Base-by-base conservation (phyloP, 2,797 vertebrate species). In the Lindbergichthys nudifrons region DNA sequence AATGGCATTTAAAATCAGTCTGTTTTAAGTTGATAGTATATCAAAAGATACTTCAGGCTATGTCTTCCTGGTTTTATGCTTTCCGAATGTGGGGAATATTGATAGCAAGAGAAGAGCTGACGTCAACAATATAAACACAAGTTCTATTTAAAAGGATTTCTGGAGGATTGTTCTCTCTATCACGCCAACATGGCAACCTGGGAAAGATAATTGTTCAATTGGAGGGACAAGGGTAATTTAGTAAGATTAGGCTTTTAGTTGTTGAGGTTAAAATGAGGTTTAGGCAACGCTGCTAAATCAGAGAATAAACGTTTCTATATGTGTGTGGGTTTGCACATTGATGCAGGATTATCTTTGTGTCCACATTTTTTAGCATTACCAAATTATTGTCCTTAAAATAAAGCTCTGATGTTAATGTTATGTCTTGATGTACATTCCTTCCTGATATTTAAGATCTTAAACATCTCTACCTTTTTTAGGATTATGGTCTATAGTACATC, bases 201-300 rank as follows among this genome's bases (percentile, higher is more conserved):
- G 7, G 32, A 32, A 32, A 32, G 32, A 32, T 32, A 32, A 32
- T 2, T 5, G 32, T 32, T 32, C 7, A 32, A 8, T 32, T 32
- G 32, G 32, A 32, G 32, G 54, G 42, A 43, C 26, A 58, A 73
- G 58, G 70, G 73, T 79, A 56, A 73, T 39, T 73, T 56, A 51
- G 62, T 82, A 10, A 54, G 59, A 66, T 77, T 69, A 77, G 62
- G 21, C 30, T 58, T 64, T 5, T 21, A 19, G 12, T 3, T 30
- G 21, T 36, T 15, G 60, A 45, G 36, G 16, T 50, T 68, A 54
- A 59, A 0, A n/a, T 60, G 18, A 69, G 61, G 58, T 79, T 66
- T 21, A 51, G 23, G 62, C 3, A 53, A 48, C n/a, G 11, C 14
- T 61, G 52, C 11, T 53, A 32, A 36, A 36, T 36, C 32, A 36